Percentiles rank a stretch among this genome's conserved stretches.
phyloP scores from a whole-genome alignment of 2,888 invertebrate species.

The Palloptera scutellata region DNA sequence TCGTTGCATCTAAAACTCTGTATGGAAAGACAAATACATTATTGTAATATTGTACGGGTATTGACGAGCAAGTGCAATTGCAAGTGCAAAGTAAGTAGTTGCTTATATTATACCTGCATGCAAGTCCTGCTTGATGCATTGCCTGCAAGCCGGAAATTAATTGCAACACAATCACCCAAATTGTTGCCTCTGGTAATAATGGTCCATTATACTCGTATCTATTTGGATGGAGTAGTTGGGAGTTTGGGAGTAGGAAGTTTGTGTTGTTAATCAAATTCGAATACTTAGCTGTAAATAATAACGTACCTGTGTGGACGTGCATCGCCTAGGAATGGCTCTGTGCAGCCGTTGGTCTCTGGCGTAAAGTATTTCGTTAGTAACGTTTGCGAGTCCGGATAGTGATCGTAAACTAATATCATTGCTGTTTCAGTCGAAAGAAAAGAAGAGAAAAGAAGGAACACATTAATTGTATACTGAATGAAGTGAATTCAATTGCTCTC shows the following conservation, averaged over 20 bases:
- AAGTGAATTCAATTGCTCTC: not conserved
- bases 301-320: conserved; percentile 67
- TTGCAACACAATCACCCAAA: conserved; percentile 97
- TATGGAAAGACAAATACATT: not conserved
- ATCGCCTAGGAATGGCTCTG: conserved; percentile 84
- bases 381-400: conserved; percentile 90
- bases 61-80: too few relatives aligned
- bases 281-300: too few relatives aligned
- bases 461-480: conserved; percentile 5
- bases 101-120: conserved; percentile 70
- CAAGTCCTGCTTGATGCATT: conserved; percentile 79
- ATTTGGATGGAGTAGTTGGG: conserved; percentile 17
- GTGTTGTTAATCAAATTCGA: not conserved
- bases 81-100: conserved; percentile 25
- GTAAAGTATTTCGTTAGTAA: conserved; percentile 86
- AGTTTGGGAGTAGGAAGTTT: too few relatives aligned
- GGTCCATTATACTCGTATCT: conserved; percentile 72
- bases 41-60: not conserved
- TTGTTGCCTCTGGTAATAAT: conserved; percentile 85
- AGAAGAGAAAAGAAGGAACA: conserved; percentile 15
- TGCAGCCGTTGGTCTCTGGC: conserved; percentile 70
- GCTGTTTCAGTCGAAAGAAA: conserved; percentile 70
- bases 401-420: conserved; percentile 95
- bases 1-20: conserved; percentile 89
- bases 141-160: conserved; percentile 91